Evolutionary conservation across 2,797 vertebrate species (phyloP).

Genomic region (Distichodus sexfasciatus): DNA sequence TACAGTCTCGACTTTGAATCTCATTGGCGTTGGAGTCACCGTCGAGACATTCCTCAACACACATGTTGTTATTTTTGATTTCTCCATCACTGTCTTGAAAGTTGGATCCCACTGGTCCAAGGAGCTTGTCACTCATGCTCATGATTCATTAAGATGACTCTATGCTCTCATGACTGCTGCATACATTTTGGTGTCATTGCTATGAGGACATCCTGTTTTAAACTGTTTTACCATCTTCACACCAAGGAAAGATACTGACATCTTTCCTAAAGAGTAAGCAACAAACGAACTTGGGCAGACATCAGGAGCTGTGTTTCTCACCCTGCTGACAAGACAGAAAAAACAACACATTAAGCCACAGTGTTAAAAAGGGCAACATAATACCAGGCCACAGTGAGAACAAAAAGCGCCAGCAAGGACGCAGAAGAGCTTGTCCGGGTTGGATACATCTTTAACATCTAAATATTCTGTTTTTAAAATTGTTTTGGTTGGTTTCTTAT

Average conservation of each 20-base stretch:
- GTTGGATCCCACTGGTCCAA: constrained; percentile 60
- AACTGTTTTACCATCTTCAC: constrained; percentile 11
- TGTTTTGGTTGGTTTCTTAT: too few species aligned
- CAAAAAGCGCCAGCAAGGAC: neutral
- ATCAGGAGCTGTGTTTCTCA: constrained; percentile 16
- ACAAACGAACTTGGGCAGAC: neutral
- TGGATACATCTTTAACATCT: neutral
- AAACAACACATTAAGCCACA: neutral
- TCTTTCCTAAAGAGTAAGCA: constrained; percentile 24
- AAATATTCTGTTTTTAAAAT: too few species aligned
- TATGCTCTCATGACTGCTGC: constrained; percentile 30
- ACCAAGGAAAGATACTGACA: constrained; percentile 1
- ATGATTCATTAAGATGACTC: constrained; percentile 55
- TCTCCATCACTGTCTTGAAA: constrained; percentile 69
- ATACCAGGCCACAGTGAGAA: neutral
- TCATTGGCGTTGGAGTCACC: constrained; percentile 91
- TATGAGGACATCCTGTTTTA: constrained; percentile 11
- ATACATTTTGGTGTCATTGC: constrained; percentile 18
- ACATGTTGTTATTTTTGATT: constrained; percentile 83
- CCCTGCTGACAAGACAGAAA: constrained; percentile 3
- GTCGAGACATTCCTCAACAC: constrained; percentile 56
- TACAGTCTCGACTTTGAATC: constrained; percentile 66
- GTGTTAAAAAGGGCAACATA: neutral
- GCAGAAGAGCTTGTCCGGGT: neutral
- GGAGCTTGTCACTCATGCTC: constrained; percentile 60